Base-by-base conservation (phyloP, 2,797 vertebrate species). In the Atherinosoma microstoma region DNA sequence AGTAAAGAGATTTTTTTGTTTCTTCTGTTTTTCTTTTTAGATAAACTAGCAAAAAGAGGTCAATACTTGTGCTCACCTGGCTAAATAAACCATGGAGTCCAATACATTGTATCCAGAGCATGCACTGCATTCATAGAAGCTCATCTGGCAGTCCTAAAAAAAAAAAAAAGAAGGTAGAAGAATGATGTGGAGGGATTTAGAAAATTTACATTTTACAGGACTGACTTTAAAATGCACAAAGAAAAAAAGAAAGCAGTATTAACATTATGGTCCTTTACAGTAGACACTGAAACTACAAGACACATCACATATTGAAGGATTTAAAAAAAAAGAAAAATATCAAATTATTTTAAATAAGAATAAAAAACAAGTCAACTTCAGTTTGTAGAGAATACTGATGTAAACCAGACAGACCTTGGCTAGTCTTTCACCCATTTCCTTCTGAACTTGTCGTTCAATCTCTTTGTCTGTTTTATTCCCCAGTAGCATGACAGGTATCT, bases 91-190 rank as follows among this genome's bases (percentile, higher is more conserved):
- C 85, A 99, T 91, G 3, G 96, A 93, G 57, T 96, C 93, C 10
- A 80, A 78, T 32, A 94, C 93, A 13, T 96, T 98, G 84, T 95
- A 88, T 63, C 96, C 96, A 0, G 97, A 96, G 77, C 67, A 95
- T 0, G 97, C 97, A 10, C 98, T 99, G 94, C 97, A 98, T 87
- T 99, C 97, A 42, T 95, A 97, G 93, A 98, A 98, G 73, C 94
- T 87, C 80, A 98, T 87, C 62, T 86, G 92, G 69, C 91, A 94
- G 64, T 97, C 96, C 98, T 99, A 73, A 12, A 86, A 84, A 16
- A 49, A 53, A 2, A 6, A 29, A 24, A 18, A 10, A 40, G 16
- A 16, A 22, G 6, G 9, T 11, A 5, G 11, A 1, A 6, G 42
- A 58, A 7, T 15, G 3, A 15, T 2, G 32, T 34, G 4, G n/a